Base-by-base conservation (phyloP, 2,888 invertebrate species). In the Drosophila basisetae region DNA sequence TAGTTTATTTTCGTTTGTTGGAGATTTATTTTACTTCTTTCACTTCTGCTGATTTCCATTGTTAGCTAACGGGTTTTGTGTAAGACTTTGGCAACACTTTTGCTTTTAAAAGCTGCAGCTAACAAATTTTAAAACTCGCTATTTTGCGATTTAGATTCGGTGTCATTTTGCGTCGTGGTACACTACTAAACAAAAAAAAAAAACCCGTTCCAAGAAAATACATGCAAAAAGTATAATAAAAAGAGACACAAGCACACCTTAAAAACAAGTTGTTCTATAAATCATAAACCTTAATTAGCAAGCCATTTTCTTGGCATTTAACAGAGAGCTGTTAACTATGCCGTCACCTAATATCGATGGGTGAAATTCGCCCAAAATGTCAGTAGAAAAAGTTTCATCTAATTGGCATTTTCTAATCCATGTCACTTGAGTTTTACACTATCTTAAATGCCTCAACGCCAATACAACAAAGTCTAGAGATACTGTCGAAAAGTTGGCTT, bases 211-310 rank as follows among this genome's bases (percentile, higher is more conserved):
- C 54, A 63, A 47, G 25, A 53, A 64, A 31, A 59, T 16, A 43
- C 13, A 33, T 28, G 35, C 63, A 58, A 59, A 47, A 43, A 47
- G 43, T 33, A 62, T 28, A 65, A 66, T 66, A 43, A 61, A 53
- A 52, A 58, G 58, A 81, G 73, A 84, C 73, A 54, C 60, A 76
- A 62, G 68, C 77, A 83, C 82, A 85, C 86, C 82, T 78, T 68
- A 74, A 79, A 88, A 74, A 70, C 70, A 75, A 82, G 80, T 82
- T 85, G 89, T 85, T 85, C 89, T 85, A 83, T 82, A 83, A 83
- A 80, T 77, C 72, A 68, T 62, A 70, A 82, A 73, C 56, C 53
- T 72, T 75, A 82, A 83, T 88, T 86, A 84, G 74, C 73, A 56
- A 77, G 50, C 41, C 63, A 68, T 77, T 78, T 76, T 79, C 71